Evolutionary conservation across 2,888 invertebrate genomes (phyloP), one percentile per base, ranked within the genome.

Genomic region (Pseudanteris insignis): DNA sequence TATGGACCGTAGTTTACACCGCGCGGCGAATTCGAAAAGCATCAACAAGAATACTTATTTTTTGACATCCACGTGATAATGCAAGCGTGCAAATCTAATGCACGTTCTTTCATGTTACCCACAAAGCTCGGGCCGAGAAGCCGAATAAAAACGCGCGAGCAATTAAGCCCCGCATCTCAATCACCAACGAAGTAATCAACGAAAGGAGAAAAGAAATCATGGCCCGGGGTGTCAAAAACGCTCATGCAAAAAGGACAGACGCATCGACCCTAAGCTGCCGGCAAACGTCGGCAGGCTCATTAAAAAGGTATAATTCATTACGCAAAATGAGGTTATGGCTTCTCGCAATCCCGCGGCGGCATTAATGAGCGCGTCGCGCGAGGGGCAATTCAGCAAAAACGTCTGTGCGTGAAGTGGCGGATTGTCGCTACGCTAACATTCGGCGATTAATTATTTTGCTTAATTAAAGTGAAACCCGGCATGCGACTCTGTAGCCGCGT

Each of bases 401-500:
- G 53, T 59, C 54, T 36, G 50, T 55, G 63, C 63, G 63, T 55
- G 55, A 63, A 63, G 53, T 51, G 55, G 46, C 44, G 63, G 46
- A 59, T 63, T 63, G 63, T 55, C 58, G 54, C 58, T 40, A 26
- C 48, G 50, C 50, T 54, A 61, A 55, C 54, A 48, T 59, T 63
- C 64, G 68, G 65, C 46, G 68, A 66, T 68, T 73, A 72, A 73
- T 73, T 72, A 73, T 72, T 71, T 68, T 69, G 63, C 67, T 71
- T 73, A 69, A 71, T 72, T 71, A 70, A 71, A 71, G 67, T 64
- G 67, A 72, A 73, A 69, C 67, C 67, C 67, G 64, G 68, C 65
- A 59, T 65, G 46, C 58, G 54, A 50, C 53, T 58, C 54, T 58
- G 55, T 51, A 38, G 34, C 54, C 64, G 65, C 34, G 28, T 9